Evolutionary conservation across 2,113 vertebrate genomes (phyloP), one percentile per base, ranked within the genome.

Genomic region (Corythornis madagascariensis): DNA sequence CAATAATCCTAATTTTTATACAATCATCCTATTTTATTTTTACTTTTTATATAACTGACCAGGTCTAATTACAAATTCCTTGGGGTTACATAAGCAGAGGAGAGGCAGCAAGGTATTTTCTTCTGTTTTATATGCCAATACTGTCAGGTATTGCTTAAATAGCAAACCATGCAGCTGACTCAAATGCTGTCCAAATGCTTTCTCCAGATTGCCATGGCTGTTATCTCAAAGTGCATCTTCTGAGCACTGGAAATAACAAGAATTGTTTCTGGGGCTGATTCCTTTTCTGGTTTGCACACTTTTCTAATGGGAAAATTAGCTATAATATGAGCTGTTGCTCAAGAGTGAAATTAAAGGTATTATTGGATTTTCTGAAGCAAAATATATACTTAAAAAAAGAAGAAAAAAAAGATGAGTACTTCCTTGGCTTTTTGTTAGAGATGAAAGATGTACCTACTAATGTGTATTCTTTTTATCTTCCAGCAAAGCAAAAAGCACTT

Each of bases 281-380:
- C n/a, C 48, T 91, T 73, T 89, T 76, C 42, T 89, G 31, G 8
- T 66, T 69, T 83, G 55, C 79, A 70, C 10, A 15, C 24, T 85
- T 82, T 82, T 79, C 21, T 89, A 79, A 70, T 79, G 28, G 33
- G 26, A 93, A 72, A 76, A 73, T 76, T 76, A 91, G 35, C 26
- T 80, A 14, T 52, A 48, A 63, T 67, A 48, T 2, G 10, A 89
- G 24, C 6, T 86, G 89, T 79, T 87, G 18, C 63, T 93, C 55
- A 78, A 83, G 43, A 78, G 21, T 64, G 59, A 92, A 92, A 93
- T 91, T 83, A 73, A 89, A 89, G 35, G 69, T 6, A 28, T 87
- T 80, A 93, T 56, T 89, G 60, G 80, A 76, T 94, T 92, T 85
- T 91, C 52, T 8, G 5, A 70, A 88, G 56, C 16, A 92, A 91